These are phyloP conservation scores for Tachyglossus aculeatus DNA, from an alignment of 2,797 vertebrate species.

Conservation along the genomic window DNA sequence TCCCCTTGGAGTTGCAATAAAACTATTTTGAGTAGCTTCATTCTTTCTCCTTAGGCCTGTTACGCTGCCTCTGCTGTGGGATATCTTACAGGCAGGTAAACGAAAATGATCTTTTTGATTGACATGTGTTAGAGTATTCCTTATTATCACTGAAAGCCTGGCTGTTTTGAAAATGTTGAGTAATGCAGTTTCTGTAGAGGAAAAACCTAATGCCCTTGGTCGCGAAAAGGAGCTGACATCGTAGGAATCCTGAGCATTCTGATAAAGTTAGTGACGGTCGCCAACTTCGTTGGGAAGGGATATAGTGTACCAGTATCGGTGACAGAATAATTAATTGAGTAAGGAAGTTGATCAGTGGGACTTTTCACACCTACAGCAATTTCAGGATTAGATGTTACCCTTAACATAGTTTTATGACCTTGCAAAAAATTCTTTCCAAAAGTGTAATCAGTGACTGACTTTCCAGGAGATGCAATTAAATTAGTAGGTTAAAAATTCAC, in stretches of 20 bases:
- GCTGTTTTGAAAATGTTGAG: conserved; percentile 1
- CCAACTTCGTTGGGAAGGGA: too few relatives aligned
- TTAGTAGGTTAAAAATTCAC: too few relatives aligned
- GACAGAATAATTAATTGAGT: too few relatives aligned
- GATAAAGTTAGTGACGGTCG: too few relatives aligned
- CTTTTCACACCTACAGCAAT: too few relatives aligned
- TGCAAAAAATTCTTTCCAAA: background rate
- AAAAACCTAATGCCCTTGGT: too few relatives aligned
- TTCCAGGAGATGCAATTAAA: background rate
- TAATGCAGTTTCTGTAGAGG: background rate
- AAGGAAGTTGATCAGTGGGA: too few relatives aligned
- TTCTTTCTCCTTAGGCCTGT: conserved; percentile 83
- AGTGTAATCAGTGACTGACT: background rate
- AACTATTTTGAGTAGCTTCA: background rate
- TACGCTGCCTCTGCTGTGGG: conserved; percentile 94
- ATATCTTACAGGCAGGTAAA: conserved; percentile 92
- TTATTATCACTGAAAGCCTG: background rate
- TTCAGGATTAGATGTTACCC: background rate
- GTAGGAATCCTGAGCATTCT: too few relatives aligned
- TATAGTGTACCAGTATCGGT: too few relatives aligned
- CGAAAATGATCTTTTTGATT: conserved; percentile 10
- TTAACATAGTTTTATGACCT: conserved; percentile 4
- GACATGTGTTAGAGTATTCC: background rate
- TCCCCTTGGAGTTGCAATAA: too few relatives aligned
- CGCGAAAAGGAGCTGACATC: too few relatives aligned